A percentile compares a stretch with the other conserved stretches of the same genome.
These are phyloP conservation scores for Amia ocellicauda DNA, from an alignment of 2,113 vertebrate genomes.

Conservation along the genomic window DNA sequence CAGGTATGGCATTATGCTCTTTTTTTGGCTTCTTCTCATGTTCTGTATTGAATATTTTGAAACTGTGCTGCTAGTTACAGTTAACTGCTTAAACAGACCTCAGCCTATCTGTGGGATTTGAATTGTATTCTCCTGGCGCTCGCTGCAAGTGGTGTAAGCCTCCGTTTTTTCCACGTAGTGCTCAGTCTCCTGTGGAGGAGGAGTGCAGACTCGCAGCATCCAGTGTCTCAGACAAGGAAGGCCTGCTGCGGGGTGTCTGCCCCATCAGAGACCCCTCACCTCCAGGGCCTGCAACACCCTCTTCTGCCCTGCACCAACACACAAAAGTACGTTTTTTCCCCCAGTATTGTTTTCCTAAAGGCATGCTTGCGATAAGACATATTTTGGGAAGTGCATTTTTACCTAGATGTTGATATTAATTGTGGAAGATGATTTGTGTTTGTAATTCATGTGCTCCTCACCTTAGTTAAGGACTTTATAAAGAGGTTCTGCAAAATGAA, in stretches of 20 bases:
- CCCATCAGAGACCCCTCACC: constrained; percentile 77
- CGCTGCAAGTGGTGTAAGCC: constrained; percentile 43
- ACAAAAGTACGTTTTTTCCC: constrained; percentile 43
- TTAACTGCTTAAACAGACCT: too few species aligned
- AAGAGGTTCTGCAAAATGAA: too few species aligned
- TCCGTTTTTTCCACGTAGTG: constrained; percentile 64
- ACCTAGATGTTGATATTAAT: too few species aligned
- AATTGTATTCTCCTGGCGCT: constrained; percentile 35
- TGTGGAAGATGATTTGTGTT: too few species aligned
- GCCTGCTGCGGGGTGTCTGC: constrained; percentile 70
- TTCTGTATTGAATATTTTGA: constrained; percentile 5
- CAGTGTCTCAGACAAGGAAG: constrained; percentile 86
- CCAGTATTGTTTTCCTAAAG: too few species aligned
- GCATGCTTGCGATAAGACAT: too few species aligned
- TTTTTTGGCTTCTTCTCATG: not conserved
- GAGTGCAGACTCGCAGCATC: constrained; percentile 80
- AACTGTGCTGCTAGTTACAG: too few species aligned
- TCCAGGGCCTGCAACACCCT: constrained; percentile 90
- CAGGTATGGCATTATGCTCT: constrained; percentile 65
- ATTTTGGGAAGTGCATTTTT: too few species aligned
- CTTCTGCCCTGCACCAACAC: constrained; percentile 73
- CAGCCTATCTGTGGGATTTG: not conserved
- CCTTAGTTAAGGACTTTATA: too few species aligned
- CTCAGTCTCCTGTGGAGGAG: constrained; percentile 91
- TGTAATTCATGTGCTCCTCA: too few species aligned